Evolutionary conservation across 2,113 vertebrate genomes (phyloP), one percentile per base, ranked within the genome.

Genomic region (Hippocampus mohnikei): DNA sequence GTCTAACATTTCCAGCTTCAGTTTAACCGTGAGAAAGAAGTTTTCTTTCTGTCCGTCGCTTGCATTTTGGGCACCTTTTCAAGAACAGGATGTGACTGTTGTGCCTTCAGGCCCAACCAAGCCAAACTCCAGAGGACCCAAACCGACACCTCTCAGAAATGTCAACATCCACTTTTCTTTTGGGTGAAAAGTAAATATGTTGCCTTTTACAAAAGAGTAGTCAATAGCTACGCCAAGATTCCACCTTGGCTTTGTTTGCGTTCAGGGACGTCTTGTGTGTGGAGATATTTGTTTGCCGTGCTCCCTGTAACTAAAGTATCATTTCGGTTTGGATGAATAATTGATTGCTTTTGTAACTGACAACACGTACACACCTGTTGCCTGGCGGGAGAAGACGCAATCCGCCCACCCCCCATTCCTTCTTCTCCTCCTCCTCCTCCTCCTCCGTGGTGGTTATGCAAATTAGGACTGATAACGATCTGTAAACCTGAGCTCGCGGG

Each of bases 81-180:
- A 66, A 69, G 62, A 81, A 63, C 72, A 76, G 65, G 61, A 61
- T 84, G 64, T 89, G 87, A 90, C 87, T 77, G 85, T 81, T 84
- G 27, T 79, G 83, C 83, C 88, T 74, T 46, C 10, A 50, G 87
- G 84, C 70, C 23, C 6, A n/a, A 41, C 56, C 12, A 41, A 85
- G 80, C 64, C 27, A 13, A n/a, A 23, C 56, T 21, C 60, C 46
- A 46, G 62, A 41, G 11, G 48, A 23, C 40, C 29, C 56, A 72
- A 75, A 71, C 66, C 55, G 68, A 65, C n/a, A 5, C 52, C 25
- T 62, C 53, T 79, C 73, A 23, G 59, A 44, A 44, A 69, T 41
- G 48, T 74, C 59, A 37, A 9, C 10, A 23, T 55, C 67, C 44
- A 27, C n/a, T 25, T 70, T 70, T 59, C 33, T 56, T 70, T 69